Evolutionary conservation across 92 coral and sea anemone genomes (phyloP).

Genomic region (Porites lobata): DNA sequence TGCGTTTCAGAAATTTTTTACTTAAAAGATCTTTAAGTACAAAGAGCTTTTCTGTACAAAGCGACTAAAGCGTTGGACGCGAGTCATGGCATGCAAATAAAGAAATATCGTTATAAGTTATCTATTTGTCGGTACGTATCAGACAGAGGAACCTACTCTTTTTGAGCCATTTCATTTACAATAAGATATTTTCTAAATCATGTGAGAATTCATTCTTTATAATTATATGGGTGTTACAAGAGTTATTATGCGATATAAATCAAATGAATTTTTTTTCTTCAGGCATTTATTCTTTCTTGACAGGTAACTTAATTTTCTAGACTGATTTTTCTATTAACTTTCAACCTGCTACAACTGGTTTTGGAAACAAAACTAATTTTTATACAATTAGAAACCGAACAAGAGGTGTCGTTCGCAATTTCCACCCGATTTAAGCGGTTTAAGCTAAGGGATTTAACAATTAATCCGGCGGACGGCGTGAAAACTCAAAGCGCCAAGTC

Average conservation of each 20-base stretch:
- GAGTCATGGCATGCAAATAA: background rate
- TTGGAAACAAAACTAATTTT: background rate
- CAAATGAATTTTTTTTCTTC: no score
- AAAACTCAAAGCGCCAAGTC: background rate
- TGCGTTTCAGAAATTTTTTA: slow-evolving; percentile 8
- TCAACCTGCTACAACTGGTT: slow-evolving; percentile 1
- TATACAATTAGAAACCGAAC: background rate
- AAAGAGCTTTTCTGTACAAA: background rate
- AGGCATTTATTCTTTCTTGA: no score
- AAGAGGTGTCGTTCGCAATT: background rate
- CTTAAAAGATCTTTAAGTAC: slow-evolving; percentile 1
- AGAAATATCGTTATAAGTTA: background rate
- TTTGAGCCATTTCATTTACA: background rate
- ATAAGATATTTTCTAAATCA: no score
- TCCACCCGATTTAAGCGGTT: background rate
- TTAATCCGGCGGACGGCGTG: background rate
- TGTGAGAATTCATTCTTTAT: no score
- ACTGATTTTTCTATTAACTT: no score
- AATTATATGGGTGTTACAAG: no score
- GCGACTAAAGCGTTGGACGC: background rate
- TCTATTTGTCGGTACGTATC: background rate
- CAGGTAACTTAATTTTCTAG: no score
- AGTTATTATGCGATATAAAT: no score
- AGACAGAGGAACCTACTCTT: background rate
- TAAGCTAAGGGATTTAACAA: background rate